Percentiles rank a stretch among this genome's conserved stretches.
phyloP scores from a whole-genome alignment of 1,140 invertebrate genomes.

The Drosophila orosa region DNA sequence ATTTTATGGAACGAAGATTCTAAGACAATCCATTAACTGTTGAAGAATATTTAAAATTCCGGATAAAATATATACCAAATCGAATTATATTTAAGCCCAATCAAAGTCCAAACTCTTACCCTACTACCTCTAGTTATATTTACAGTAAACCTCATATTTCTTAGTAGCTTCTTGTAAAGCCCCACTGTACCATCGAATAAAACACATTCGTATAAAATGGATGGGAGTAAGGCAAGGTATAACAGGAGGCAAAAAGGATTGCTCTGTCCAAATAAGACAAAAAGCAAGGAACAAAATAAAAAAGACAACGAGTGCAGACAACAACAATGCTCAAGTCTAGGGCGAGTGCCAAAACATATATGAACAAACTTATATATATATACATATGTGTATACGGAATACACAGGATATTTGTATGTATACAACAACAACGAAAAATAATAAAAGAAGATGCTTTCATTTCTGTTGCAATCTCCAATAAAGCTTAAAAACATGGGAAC shows the following conservation, averaged over 20 bases:
- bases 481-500: conserved; percentile 35
- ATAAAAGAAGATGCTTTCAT: conserved; percentile 34
- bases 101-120: not conserved
- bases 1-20: too few species aligned
- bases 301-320: conserved; percentile 18
- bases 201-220: conserved; percentile 16
- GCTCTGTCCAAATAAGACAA: conserved; percentile 21
- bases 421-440: not conserved
- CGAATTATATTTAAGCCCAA: not conserved
- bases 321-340: conserved; percentile 38
- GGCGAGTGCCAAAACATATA: conserved; percentile 50
- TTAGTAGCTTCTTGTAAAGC: not conserved
- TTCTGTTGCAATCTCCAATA: conserved; percentile 40
- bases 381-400: not conserved
- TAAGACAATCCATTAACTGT: too few species aligned
- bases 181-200: conserved; percentile 1
- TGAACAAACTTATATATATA: conserved; percentile 11
- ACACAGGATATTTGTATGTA: not conserved
- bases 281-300: conserved; percentile 1
- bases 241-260: conserved; percentile 39
- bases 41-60: not conserved
- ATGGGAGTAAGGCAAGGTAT: conserved; percentile 25
- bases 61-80: not conserved
- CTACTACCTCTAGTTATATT: not conserved
- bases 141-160: not conserved